Evolutionary conservation across 2,888 invertebrate species (phyloP), one percentile per base, ranked within the genome.

Genomic region (Argyra leucocephala): DNA sequence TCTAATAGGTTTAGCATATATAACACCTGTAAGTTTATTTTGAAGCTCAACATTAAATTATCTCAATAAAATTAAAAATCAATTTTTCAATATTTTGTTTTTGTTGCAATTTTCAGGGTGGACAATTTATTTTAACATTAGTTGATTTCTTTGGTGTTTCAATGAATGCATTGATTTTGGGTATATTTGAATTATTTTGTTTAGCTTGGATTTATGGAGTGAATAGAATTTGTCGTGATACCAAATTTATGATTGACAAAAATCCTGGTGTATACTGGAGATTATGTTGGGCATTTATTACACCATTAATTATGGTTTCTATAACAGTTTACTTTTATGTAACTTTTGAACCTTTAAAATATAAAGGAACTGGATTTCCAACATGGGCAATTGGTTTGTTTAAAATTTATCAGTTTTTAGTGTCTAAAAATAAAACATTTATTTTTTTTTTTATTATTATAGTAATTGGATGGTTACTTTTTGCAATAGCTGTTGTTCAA

Each of bases 191-290:
- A 77, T 82, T 88, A 57, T 77, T 86, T 26, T 86, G 87, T 0
- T 78, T 92, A 10, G 84, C 86, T 65, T 91, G 88, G 86, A 83
- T 91, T 63, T 91, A 91, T 73, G 89, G 87, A 23, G 76, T 87
- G 36, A 83, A 84, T 69, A 85, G 87, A 66, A 81, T 89, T 66
- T 84, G 88, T 71, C 80, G 83, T 63, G 93, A 93, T 73, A 81
- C 90, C 31, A 89, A 92, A 76, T 93, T 88, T 75, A 93, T 93
- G 93, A 78, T 90, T 71, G 85, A 86, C 22, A 82, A 81, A 31
- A 85, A 85, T 75, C 84, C 87, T 0, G 82, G 87, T 1, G 72
- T 85, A 57, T 93, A 91, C 75, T 93, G 92, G 92, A 83, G 90
- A 67, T 70, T 88, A 57, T 91, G 90, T 70, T 93, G 93, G 93